Evolutionary conservation across 2,888 invertebrate genomes (phyloP).

Genomic region (Augochlorella aurata): DNA sequence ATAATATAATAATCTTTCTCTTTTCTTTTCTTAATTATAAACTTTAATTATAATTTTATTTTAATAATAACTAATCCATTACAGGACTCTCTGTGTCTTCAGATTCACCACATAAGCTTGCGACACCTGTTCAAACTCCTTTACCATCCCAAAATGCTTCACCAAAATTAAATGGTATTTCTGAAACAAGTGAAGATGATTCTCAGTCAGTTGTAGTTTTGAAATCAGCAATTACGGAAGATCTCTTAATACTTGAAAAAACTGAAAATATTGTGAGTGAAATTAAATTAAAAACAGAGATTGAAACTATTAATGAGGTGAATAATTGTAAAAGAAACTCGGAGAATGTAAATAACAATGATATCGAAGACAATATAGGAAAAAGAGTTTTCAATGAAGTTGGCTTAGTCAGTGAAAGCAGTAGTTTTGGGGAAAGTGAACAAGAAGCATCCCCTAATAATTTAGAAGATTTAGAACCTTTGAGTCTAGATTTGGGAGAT

Average conservation of each 20-base stretch:
- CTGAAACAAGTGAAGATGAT: slow-evolving; percentile 51
- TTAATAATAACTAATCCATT: slow-evolving; percentile 38
- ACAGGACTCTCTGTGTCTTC: slow-evolving; percentile 78
- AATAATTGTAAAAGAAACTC: slow-evolving; percentile 53
- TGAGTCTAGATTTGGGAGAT: slow-evolving; percentile 77
- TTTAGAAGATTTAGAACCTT: slow-evolving; percentile 75
- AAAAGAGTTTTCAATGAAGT: slow-evolving; percentile 62
- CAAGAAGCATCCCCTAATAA: slow-evolving; percentile 70
- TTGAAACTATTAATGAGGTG: slow-evolving; percentile 63
- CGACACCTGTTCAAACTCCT: slow-evolving; percentile 75
- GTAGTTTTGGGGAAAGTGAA: slow-evolving; percentile 75
- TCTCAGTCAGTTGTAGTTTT: slow-evolving; percentile 36
- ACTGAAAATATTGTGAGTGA: slow-evolving; percentile 72
- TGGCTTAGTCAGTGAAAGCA: slow-evolving; percentile 71
- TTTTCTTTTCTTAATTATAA: no score
- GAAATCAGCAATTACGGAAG: slow-evolving; percentile 61
- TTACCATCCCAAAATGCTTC: slow-evolving; percentile 71
- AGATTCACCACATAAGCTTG: slow-evolving; percentile 77
- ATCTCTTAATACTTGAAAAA: slow-evolving; percentile 75
- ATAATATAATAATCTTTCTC: background rate
- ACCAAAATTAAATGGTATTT: slow-evolving; percentile 75
- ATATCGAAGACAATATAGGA: slow-evolving; percentile 56
- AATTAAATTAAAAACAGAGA: slow-evolving; percentile 73
- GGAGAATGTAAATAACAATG: slow-evolving; percentile 62
- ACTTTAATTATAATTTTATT: background rate